A percentile compares a stretch with the other conserved stretches of the same genome.
Evolutionary conservation across 1,140 invertebrate species (phyloP).

Genomic region (Formica selysi): DNA sequence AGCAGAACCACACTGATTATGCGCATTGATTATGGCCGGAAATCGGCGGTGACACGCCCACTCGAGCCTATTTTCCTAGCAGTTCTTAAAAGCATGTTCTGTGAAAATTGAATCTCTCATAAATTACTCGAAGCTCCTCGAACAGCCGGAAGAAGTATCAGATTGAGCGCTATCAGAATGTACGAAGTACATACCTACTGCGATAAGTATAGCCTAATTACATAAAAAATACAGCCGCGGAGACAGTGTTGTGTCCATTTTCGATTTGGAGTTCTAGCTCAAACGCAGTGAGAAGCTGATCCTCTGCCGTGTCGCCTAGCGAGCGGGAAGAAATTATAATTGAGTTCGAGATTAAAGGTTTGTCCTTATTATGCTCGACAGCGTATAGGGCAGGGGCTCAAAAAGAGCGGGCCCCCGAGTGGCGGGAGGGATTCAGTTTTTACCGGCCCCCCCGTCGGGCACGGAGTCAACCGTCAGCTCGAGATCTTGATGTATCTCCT

Average conservation of each 20-base stretch:
- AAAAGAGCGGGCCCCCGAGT: constrained; percentile 68
- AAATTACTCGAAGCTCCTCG: constrained; percentile 7
- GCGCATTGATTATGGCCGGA: constrained; percentile 77
- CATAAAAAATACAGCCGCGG: not conserved
- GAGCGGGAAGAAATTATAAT: constrained; percentile 81
- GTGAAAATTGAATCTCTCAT: not conserved
- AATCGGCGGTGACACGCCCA: constrained; percentile 68
- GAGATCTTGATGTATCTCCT: constrained; percentile 84
- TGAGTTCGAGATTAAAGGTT: constrained; percentile 83
- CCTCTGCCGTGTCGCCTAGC: constrained; percentile 57
- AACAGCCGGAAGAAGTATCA: not conserved
- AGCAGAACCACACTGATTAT: constrained; percentile 55
- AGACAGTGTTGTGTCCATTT: constrained; percentile 76
- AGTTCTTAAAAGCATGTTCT: not conserved
- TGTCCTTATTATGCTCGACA: constrained; percentile 82
- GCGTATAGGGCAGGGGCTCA: constrained; percentile 70
- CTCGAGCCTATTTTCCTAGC: constrained; percentile 35
- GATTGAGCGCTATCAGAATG: constrained; percentile 9
- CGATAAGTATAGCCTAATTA: constrained; percentile 45
- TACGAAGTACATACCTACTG: constrained; percentile 40
- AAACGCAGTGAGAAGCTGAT: constrained; percentile 2
- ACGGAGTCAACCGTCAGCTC: constrained; percentile 82
- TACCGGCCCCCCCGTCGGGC: constrained; percentile 76
- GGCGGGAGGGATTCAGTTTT: constrained; percentile 83
- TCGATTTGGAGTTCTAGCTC: constrained; percentile 67